A percentile compares a stretch with the other conserved stretches of the same genome.
These are phyloP conservation scores for Pocillopora verrucosa DNA, from an alignment of 64 coral and sea anemone genomes.

Conservation along the genomic window DNA sequence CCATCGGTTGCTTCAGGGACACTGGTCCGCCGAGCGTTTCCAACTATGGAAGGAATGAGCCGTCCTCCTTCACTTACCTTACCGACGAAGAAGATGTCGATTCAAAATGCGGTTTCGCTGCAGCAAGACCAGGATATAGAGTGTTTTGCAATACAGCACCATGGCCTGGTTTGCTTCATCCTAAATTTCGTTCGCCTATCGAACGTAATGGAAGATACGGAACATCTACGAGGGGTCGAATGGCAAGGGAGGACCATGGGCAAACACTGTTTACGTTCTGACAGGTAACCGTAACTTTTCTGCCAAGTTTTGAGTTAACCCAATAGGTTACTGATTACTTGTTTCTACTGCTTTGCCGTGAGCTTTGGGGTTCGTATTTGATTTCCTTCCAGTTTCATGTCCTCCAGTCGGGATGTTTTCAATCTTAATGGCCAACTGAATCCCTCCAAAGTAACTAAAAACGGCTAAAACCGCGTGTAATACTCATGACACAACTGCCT, in stretches of 20 bases:
- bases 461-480: too few species aligned
- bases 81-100: neutral
- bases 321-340: neutral
- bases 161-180: conserved; percentile 31
- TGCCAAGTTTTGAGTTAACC: neutral
- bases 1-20: conserved; percentile 54
- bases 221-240: conserved; percentile 13
- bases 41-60: conserved; percentile 34
- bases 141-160: conserved; percentile 59
- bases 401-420: too few species aligned
- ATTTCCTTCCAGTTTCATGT: too few species aligned
- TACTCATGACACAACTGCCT: too few species aligned
- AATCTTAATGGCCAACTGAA: too few species aligned
- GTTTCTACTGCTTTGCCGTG: neutral
- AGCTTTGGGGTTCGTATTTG: too few species aligned
- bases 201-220: conserved; percentile 49
- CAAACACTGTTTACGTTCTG: conserved; percentile 53
- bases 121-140: neutral
- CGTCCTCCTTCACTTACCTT: conserved; percentile 7
- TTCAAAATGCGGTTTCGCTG: conserved; percentile 45
- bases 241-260: conserved; percentile 60
- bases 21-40: conserved; percentile 33
- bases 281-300: neutral
- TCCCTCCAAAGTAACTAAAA: too few species aligned
- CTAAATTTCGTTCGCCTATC: neutral